Conservation (phyloP, 1,140 invertebrate species). For the Pseudoatta argentina region DNA sequence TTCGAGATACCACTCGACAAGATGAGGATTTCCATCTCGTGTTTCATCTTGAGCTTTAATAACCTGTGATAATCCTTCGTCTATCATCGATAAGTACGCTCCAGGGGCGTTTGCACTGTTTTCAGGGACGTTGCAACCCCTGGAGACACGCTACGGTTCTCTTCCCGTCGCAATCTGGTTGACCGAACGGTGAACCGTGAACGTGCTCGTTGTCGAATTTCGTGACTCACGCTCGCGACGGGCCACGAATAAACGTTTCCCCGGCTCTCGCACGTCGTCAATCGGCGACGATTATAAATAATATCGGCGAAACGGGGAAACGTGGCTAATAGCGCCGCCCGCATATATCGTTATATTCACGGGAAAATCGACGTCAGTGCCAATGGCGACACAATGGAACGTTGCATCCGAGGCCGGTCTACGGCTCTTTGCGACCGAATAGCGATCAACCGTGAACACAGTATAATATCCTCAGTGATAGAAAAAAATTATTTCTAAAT, state of each 20-base stretch:
- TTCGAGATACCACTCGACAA: neutral
- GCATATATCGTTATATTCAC: slow-evolving; percentile 16
- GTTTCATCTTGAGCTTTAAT: slow-evolving; percentile 57
- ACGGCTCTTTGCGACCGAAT: slow-evolving; percentile 30
- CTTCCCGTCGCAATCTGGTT: neutral
- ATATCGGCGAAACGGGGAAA: slow-evolving; percentile 72
- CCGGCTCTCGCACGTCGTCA: slow-evolving; percentile 59
- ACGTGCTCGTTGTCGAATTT: slow-evolving; percentile 53
- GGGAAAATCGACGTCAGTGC: slow-evolving; percentile 56
- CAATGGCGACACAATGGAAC: slow-evolving; percentile 1
- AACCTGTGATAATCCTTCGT: slow-evolving; percentile 60
- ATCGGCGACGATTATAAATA: slow-evolving; percentile 75
- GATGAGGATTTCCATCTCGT: slow-evolving; percentile 20
- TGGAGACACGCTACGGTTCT: neutral
- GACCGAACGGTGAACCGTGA: neutral
- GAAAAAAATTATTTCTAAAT: neutral
- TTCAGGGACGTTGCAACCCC: neutral
- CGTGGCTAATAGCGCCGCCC: slow-evolving; percentile 63
- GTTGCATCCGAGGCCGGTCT: neutral
- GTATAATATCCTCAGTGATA: neutral
- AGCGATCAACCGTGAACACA: slow-evolving; percentile 28
- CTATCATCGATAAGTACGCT: slow-evolving; percentile 20
- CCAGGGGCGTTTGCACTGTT: neutral
- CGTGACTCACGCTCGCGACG: slow-evolving; percentile 73
- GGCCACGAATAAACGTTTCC: slow-evolving; percentile 77